Evolutionary conservation across 1,140 invertebrate genomes (phyloP).

Genomic region (Lordiphosa clarofinis): DNA sequence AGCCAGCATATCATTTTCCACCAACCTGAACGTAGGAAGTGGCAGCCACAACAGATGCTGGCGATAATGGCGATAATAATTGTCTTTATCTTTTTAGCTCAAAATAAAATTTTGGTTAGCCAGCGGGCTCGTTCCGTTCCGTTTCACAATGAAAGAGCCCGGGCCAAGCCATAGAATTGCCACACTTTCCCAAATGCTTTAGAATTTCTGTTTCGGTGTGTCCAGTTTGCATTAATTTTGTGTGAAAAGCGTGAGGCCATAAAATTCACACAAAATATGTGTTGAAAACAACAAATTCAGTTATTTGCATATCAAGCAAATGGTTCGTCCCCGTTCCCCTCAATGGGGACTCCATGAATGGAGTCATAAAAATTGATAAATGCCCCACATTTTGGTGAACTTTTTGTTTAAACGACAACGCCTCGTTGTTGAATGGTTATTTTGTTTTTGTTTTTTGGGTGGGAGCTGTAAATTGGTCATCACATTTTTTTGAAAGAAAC

Average conservation of each 20-base stretch:
- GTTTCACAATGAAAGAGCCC: conserved; percentile 46
- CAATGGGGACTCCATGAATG: conserved; percentile 28
- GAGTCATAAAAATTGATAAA: conserved; percentile 70
- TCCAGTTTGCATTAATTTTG: conserved; percentile 64
- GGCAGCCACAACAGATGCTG: conserved; percentile 60
- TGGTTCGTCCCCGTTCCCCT: conserved; percentile 6
- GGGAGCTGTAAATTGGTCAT: no score
- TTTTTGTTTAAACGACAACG: conserved; percentile 29
- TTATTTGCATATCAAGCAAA: conserved; percentile 68
- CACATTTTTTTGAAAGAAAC: no score
- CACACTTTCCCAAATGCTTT: conserved; percentile 54
- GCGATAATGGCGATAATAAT: conserved; percentile 78
- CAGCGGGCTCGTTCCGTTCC: conserved; percentile 27
- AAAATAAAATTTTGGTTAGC: conserved; percentile 22
- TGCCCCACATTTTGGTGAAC: conserved; percentile 47
- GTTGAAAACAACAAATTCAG: conserved; percentile 62
- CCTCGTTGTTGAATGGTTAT: neutral
- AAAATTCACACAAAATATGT: conserved; percentile 67
- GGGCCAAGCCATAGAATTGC: conserved; percentile 47
- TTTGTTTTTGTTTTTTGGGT: conserved; percentile 1
- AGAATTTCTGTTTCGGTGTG: conserved; percentile 29
- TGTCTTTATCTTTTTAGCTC: conserved; percentile 72
- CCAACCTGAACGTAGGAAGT: no score
- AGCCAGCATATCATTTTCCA: conserved; percentile 54
- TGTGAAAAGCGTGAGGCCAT: conserved; percentile 51